phyloP scores from a whole-genome alignment of 92 coral and sea anemone species.

The Palythoa grandis region DNA sequence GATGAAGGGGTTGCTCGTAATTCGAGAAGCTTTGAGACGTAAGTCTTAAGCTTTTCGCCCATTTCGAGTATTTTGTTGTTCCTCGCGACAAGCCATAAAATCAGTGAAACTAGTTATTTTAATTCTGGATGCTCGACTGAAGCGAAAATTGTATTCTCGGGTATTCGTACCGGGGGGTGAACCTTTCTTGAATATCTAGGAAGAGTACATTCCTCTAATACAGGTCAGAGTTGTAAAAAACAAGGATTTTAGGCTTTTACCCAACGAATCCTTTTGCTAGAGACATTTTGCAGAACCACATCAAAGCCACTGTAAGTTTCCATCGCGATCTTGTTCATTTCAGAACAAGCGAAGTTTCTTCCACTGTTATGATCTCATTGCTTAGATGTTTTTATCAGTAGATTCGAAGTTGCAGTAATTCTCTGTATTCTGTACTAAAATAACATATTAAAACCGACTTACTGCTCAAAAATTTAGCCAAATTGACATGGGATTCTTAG shows the following conservation, averaged over 20 bases:
- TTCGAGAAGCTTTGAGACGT: no score
- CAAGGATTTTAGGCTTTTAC: slow-evolving; percentile 1
- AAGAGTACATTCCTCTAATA: slow-evolving; percentile 27
- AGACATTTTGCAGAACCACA: not conserved
- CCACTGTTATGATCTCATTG: slow-evolving; percentile 37
- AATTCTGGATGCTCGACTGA: not conserved
- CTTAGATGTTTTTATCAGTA: slow-evolving; percentile 22
- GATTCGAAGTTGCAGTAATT: slow-evolving; percentile 18
- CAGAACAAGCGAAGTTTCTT: slow-evolving; percentile 13
- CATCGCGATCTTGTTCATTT: not conserved
- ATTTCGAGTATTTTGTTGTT: slow-evolving; percentile 20
- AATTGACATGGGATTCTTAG: not conserved
- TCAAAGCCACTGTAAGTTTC: not conserved
- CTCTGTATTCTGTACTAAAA: slow-evolving; percentile 4
- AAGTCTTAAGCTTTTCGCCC: slow-evolving; percentile 37
- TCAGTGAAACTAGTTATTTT: slow-evolving; percentile 1
- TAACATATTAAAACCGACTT: not conserved
- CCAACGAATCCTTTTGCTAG: not conserved
- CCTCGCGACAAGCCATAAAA: not conserved
- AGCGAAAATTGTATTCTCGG: slow-evolving; percentile 14
- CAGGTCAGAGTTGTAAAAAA: not conserved
- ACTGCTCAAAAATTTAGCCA: not conserved
- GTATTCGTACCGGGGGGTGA: slow-evolving; percentile 28
- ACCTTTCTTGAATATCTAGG: not conserved
- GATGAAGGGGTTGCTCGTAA: slow-evolving; percentile 32